phyloP scores from a whole-genome alignment of 2,113 vertebrate genomes.

The Electrona antarctica region DNA sequence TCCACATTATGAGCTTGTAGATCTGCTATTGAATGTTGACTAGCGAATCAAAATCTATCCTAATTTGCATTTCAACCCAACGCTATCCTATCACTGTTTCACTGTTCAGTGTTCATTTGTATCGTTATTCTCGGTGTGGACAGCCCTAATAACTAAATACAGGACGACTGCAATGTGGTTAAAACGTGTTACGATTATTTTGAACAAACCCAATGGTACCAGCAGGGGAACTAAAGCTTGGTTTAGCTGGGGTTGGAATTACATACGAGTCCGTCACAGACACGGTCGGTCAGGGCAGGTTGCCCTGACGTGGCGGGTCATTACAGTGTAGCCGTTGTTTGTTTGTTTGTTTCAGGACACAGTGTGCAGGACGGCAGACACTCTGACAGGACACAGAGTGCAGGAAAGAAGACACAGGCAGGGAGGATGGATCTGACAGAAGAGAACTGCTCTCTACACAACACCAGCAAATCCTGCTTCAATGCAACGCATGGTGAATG shows the following conservation, averaged over 20 bases:
- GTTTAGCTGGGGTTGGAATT: not conserved
- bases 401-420: not conserved
- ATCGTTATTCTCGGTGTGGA: no score
- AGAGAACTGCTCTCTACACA: not conserved
- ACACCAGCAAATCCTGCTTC: not conserved
- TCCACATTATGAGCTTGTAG: no score
- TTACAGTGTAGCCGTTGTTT: slow-evolving; percentile 7
- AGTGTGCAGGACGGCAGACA: slow-evolving; percentile 6
- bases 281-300: no score
- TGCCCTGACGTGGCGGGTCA: not conserved
- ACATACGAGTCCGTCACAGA: not conserved
- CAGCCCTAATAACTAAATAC: no score
- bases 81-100: no score
- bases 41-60: no score
- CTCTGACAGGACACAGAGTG: slow-evolving; percentile 1
- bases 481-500: not conserved
- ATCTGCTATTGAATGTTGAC: no score
- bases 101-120: no score
- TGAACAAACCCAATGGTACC: no score
- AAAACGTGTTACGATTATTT: no score
- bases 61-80: no score
- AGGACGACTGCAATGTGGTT: no score
- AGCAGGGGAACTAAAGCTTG: not conserved
- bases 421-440: slow-evolving; percentile 29
- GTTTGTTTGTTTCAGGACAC: slow-evolving; percentile 10